Evolutionary conservation across 2,888 invertebrate species (phyloP), one percentile per base, ranked within the genome.

Genomic region (Diaprepes abbreviatus): DNA sequence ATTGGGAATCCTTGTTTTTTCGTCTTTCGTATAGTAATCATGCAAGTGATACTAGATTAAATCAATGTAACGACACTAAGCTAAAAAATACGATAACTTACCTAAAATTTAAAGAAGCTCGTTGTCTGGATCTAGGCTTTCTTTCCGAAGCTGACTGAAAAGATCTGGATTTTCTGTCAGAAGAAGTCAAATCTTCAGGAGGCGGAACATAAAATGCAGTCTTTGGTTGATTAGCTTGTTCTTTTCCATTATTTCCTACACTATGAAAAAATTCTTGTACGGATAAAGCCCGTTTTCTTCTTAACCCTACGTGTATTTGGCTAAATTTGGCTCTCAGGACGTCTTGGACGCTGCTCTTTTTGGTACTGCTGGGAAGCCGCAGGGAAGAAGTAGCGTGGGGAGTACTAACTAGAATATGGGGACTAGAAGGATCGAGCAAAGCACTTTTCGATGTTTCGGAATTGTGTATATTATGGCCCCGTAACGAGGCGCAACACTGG

Each of bases 231-330:
- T 69, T 57, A 54, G 45, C 33, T 70, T 87, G 86, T 10, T 66
- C 59, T 35, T 54, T 62, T 9, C 14, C 43, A 21, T 48, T 33
- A 31, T 88, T 84, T 40, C 76, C 79, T 12, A 77, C 78, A 10
- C 81, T 80, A 69, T 79, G 81, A 73, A 90, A 86, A 10, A 91
- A 90, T 77, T 92, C 91, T 75, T 91, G 90, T 9, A 91, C 91
- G 55, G 91, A 91, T 21, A 91, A 79, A 1, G 91, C 90, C 74
- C 91, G 86, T 59, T 91, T 85, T 76, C 87, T 88, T 50, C 91
- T 85, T 66, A 92, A 83, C 0, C 92, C 92, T 9, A 90, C 90
- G 66, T 92, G 91, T 66, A 92, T 88, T 79, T 91, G 89, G 69
- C 89, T 91, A 74, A 92, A 86, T 74, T 91, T 92, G 60, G 89